phyloP scores from a whole-genome alignment of 2,888 invertebrate species.

The Pomacea canaliculata region DNA sequence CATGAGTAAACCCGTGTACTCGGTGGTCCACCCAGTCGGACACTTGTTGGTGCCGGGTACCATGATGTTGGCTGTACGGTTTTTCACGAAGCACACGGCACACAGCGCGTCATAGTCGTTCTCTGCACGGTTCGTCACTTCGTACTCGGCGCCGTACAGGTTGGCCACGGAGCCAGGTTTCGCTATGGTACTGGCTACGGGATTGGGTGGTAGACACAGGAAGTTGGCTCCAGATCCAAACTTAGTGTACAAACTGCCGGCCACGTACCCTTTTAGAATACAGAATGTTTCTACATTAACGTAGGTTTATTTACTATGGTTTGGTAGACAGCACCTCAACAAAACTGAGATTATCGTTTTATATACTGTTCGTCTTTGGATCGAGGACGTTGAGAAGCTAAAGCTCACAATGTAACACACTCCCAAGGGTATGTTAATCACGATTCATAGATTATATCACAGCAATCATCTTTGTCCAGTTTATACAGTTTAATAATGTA shows the following conservation, averaged over 20 bases:
- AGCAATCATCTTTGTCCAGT: too few relatives aligned
- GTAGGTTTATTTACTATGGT: too few relatives aligned
- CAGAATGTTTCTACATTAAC: not conserved
- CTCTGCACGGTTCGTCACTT: not conserved
- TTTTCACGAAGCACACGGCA: not conserved
- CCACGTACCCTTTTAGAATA: not conserved
- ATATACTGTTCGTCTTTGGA: too few relatives aligned
- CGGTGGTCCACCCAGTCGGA: not conserved
- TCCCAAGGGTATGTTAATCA: too few relatives aligned
- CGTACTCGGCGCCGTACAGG: not conserved
- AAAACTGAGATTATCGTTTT: too few relatives aligned
- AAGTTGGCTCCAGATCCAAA: not conserved
- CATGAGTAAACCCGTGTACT: constrained; percentile 3
- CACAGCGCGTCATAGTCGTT: not conserved
- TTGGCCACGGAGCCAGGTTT: not conserved
- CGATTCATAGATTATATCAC: accelerated
- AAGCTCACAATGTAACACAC: too few relatives aligned
- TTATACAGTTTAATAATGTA: too few relatives aligned
- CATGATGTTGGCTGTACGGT: not conserved
- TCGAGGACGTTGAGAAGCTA: accelerated
- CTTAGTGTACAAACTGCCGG: not conserved
- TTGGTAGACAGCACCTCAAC: too few relatives aligned
- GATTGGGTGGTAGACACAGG: not conserved
- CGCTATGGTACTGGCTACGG: not conserved
- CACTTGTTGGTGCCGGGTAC: not conserved